Base-by-base conservation (phyloP, 2,888 invertebrate genomes). In the Drosophila dives region DNA sequence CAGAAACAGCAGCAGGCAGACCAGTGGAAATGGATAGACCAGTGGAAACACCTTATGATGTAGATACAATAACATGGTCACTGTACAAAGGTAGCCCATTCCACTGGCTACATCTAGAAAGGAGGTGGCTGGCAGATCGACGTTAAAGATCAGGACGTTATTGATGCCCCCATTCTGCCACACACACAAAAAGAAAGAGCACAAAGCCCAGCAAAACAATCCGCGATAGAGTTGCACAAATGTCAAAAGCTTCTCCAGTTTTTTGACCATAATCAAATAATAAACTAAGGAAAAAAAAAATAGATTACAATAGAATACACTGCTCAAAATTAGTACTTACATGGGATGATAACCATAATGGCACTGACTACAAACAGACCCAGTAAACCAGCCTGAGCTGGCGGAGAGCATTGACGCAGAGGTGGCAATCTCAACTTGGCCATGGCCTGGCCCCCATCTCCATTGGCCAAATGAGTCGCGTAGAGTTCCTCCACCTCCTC, bases 121-220 rank as follows among this genome's bases (percentile, higher is more conserved):
- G 92, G 98, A 96, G 85, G 98, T 97, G 82, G 98, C 98, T 0
- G 96, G 96, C 0, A 99, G 98, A 92, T 99, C 98, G 86, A 99
- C 94, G 91, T 99, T 98, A 93, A 99, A 99, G 83, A 99, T 99
- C 2, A 99, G 94, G 0, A 99, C 98, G 91, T 99, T 98, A 93
- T 99, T 99, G 17, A 99, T 98, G 3, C 99, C 99, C 0, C 97
- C 97, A 0, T 97, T 97, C 75, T 98, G 94, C 98, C 98, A 99
- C 2, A 98, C 98, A 91, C 98, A 98, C 93, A 98, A 96, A 42
- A 98, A 94, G 91, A 98, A 98, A 84, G 98, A 94, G 91, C 97
- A 98, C 80, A 98, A 95, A n/a, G 98, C 96, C 72, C 99, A 94
- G 2, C 98, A 95, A 77, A 99, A 95, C 7, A 98, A 97, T 0